phyloP scores from a whole-genome alignment of 2,113 vertebrate genomes.

The Hippocampus mohnikei region DNA sequence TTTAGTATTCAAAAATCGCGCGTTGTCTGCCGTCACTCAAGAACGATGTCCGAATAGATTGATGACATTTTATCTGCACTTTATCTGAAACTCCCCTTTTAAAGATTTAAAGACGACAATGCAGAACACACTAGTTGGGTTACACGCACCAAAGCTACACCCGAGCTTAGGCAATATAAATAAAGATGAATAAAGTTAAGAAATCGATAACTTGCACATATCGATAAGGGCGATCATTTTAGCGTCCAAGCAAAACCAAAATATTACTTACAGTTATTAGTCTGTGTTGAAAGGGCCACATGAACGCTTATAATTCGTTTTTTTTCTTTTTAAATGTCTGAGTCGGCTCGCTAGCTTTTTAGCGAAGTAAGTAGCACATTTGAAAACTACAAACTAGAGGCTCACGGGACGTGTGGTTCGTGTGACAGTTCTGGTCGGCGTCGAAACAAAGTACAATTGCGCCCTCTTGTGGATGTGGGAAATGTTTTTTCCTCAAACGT shows the following conservation, averaged over 20 bases:
- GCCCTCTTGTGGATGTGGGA: background rate
- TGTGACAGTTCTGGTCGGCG: background rate
- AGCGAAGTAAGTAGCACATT: constrained; percentile 21
- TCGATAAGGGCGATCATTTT: background rate
- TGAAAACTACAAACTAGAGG: constrained; percentile 46
- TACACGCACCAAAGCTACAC: too few species aligned
- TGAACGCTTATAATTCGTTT: background rate
- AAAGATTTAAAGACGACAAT: background rate
- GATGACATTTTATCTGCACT: background rate
- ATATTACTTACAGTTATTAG: background rate
- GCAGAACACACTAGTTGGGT: too few species aligned
- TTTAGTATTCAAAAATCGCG: constrained; percentile 46
- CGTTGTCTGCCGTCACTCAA: background rate
- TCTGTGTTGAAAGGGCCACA: background rate
- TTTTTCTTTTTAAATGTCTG: background rate
- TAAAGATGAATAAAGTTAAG: background rate
- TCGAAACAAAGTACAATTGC: background rate
- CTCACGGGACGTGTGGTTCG: constrained; percentile 36
- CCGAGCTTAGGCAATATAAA: background rate
- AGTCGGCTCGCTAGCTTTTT: background rate
- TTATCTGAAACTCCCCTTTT: background rate
- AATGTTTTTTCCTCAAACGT: background rate
- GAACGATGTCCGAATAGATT: background rate
- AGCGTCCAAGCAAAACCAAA: background rate
- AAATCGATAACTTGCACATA: background rate